Conservation (phyloP, 1,140 invertebrate genomes). For the Prorops nasuta region DNA sequence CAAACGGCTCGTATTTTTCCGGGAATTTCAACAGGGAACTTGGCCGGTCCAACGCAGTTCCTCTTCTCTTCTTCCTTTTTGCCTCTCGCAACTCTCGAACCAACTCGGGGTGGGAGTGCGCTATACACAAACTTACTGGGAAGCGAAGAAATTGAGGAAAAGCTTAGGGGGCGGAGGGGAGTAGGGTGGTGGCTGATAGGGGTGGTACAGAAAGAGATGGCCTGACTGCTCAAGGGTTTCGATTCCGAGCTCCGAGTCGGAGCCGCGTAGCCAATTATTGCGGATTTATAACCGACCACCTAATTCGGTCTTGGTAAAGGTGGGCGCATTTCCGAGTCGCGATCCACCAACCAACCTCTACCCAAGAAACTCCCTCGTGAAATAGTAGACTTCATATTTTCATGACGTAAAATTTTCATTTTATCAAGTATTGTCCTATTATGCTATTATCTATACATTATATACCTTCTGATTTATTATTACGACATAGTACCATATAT, state of each 20-base stretch:
- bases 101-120: not conserved
- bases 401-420: too few species aligned
- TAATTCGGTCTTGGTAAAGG: not conserved
- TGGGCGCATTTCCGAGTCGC: conserved; percentile 31
- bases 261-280: conserved; percentile 50
- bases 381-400: too few species aligned
- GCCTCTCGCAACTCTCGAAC: not conserved
- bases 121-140: conserved; percentile 3
- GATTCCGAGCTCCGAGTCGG: conserved; percentile 24
- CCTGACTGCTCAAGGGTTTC: conserved; percentile 20
- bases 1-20: conserved; percentile 31
- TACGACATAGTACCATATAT: too few species aligned
- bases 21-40: conserved; percentile 30
- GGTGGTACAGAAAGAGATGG: conserved; percentile 1
- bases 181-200: conserved; percentile 2
- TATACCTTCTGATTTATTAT: too few species aligned
- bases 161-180: conserved; percentile 30
- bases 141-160: conserved; percentile 43
- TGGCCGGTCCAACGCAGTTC: conserved; percentile 14
- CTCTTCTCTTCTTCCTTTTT: conserved; percentile 4
- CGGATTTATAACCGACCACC: conserved; percentile 50
- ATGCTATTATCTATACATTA: too few species aligned
- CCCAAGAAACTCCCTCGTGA: too few species aligned
- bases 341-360: too few species aligned
- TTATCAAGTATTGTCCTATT: too few species aligned